These are phyloP conservation scores for Bursaphelenchus mucronatus DNA, from an alignment of 1,140 invertebrate genomes.

Conservation along the genomic window DNA sequence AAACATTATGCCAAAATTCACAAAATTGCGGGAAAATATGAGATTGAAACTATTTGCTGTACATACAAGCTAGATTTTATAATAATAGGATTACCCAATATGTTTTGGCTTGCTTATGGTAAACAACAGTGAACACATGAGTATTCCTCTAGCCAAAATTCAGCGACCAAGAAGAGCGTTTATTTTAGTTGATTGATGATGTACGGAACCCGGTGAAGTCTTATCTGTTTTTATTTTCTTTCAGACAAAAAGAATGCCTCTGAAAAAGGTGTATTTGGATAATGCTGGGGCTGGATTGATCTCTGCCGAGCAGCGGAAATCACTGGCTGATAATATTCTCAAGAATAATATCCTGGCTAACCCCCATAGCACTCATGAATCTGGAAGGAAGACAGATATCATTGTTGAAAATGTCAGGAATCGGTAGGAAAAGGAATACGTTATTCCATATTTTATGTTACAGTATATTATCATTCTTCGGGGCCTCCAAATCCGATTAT, in stretches of 20 bases:
- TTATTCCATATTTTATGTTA: conserved; percentile 49
- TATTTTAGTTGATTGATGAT: too few relatives aligned
- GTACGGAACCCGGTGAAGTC: too few relatives aligned
- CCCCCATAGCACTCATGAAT: conserved; percentile 73
- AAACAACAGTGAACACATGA: too few relatives aligned
- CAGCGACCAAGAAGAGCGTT: too few relatives aligned
- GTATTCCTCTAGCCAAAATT: too few relatives aligned
- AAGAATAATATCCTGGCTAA: conserved; percentile 74
- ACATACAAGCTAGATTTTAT: too few relatives aligned
- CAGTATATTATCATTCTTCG: conserved; percentile 78
- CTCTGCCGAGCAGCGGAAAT: conserved; percentile 71
- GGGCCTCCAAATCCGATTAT: conserved; percentile 75
- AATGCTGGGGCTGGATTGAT: conserved; percentile 83
- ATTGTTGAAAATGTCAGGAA: conserved; percentile 70
- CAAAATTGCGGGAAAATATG: too few relatives aligned
- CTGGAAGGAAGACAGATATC: conserved; percentile 73
- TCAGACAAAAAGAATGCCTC: not conserved
- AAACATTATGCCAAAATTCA: too few relatives aligned
- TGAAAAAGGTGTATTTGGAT: conserved; percentile 71
- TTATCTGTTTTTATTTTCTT: not conserved
- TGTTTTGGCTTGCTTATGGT: too few relatives aligned
- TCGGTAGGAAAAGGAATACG: conserved; percentile 5
- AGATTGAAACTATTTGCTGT: too few relatives aligned
- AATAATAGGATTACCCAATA: too few relatives aligned
- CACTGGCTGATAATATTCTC: conserved; percentile 68